Percentiles rank a stretch among this genome's conserved stretches.
Conservation (phyloP, 2,888 invertebrate genomes). For the Platycheirus albimanus region DNA sequence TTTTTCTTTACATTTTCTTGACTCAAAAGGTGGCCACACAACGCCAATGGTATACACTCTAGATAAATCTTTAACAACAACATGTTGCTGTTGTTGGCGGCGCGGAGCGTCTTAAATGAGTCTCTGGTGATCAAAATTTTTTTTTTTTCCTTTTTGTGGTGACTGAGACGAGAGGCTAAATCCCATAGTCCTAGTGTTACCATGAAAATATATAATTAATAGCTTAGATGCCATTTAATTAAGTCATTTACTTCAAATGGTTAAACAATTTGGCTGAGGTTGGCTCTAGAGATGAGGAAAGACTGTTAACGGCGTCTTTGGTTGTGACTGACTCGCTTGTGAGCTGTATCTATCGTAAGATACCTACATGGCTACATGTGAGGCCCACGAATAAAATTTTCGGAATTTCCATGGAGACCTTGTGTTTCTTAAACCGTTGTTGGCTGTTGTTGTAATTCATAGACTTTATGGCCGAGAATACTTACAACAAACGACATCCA, state of each 20-base stretch:
- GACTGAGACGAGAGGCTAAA: conserved; percentile 6
- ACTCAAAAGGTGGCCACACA: conserved; percentile 42
- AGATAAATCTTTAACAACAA: conserved; percentile 65
- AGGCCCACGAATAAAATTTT: conserved; percentile 41
- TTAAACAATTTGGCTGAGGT: conserved; percentile 73
- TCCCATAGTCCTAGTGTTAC: conserved; percentile 29
- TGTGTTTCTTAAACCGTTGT: conserved; percentile 26
- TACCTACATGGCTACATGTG: conserved; percentile 12
- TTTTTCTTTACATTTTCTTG: conserved; percentile 11
- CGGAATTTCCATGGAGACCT: conserved; percentile 52
- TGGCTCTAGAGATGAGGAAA: conserved; percentile 17
- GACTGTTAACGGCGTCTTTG: background rate
- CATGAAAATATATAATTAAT: conserved; percentile 75
- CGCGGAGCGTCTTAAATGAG: conserved; percentile 40
- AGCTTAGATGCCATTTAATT: conserved; percentile 76
- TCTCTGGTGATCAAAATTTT: conserved; percentile 42
- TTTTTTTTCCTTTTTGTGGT: no score
- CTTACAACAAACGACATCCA: conserved; percentile 50
- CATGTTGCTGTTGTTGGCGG: conserved; percentile 18
- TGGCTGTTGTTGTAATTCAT: background rate
- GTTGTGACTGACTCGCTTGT: no score
- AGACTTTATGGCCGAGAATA: no score
- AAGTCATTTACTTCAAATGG: conserved; percentile 76
- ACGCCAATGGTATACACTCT: conserved; percentile 37
- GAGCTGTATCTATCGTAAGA: no score